Base-by-base conservation (phyloP, 2,113 vertebrate species). In the Eupsittula cactorum region DNA sequence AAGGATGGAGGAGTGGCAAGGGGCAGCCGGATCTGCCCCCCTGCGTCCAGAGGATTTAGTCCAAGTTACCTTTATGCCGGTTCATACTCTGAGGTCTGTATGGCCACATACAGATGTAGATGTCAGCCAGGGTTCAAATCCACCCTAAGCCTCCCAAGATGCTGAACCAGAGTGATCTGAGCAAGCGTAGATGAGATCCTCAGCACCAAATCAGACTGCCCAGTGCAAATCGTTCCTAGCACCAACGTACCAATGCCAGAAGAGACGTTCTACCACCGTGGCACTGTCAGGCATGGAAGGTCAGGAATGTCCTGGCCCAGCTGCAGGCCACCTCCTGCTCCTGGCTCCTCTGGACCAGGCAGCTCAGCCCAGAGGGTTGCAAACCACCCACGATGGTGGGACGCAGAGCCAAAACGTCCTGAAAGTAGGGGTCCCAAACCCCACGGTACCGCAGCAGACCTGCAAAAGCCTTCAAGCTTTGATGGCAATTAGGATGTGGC, bases 101-200 rank as follows among this genome's bases (percentile, higher is more conserved):
- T 0, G 37, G 65, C 74, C 81, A 41, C 31, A 11, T 4, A 17
- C 0, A 67, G 71, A 20, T 5, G 39, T 21, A 46, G 19, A 15
- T n/a, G 64, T 60, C 63, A 64, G 53, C 35, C 49, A 35, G 76
- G 49, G 50, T 15, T 59, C 41, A 60, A 27, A 47, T 3, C 6
- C 33, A 82, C 63, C 35, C 13, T 9, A 63, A 81, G 21, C 31
- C 52, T 71, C 79, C 63, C 0, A 3, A 55, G 83, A 67, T 35
- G 28, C 60, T 67, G 37, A 68, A 79, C 67, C 8, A 1, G 69
- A 60, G 31, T 7, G 46, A 76, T 33, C n/a, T 27, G 44, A 55
- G 75, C 39, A 76, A 70, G 92, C 37, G 5, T 2, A 42, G 47
- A 25, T 1, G 64, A 78, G 88, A 62, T 5, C 69, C 85, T 87